phyloP scores from a whole-genome alignment of 2,888 invertebrate species.

The Anticlea derivata region DNA sequence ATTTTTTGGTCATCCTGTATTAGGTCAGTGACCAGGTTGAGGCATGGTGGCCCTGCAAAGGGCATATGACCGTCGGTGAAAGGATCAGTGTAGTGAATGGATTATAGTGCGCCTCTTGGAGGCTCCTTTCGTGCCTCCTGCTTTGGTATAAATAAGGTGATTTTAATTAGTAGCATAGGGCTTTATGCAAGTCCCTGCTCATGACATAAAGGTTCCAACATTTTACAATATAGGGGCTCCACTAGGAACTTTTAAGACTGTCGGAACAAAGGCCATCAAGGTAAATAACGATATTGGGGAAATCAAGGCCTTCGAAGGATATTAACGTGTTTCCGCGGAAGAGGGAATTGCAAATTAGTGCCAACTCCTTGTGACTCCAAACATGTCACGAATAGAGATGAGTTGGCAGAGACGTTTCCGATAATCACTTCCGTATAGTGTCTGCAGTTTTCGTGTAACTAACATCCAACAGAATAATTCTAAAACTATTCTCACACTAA shows the following conservation, averaged over 20 bases:
- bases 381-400: conserved; percentile 49
- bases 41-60: too few relatives aligned
- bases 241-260: conserved; percentile 24
- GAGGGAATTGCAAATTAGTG: conserved; percentile 61
- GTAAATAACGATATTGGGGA: conserved; percentile 59
- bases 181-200: too few relatives aligned
- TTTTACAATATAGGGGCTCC: conserved; percentile 5
- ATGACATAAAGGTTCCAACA: too few relatives aligned
- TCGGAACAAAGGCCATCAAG: conserved; percentile 52
- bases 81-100: too few relatives aligned
- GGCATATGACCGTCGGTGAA: too few relatives aligned
- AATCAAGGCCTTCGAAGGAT: conserved; percentile 55
- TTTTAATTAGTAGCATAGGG: too few relatives aligned
- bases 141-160: too few relatives aligned
- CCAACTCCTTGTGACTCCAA: conserved; percentile 33
- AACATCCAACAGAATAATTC: neutral
- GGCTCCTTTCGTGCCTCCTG: too few relatives aligned
- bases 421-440: neutral
- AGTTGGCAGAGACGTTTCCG: conserved; percentile 21
- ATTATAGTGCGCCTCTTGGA: too few relatives aligned
- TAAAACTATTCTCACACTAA: neutral
- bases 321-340: conserved; percentile 58
- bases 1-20: too few relatives aligned
- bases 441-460: neutral
- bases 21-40: too few relatives aligned